Conservation (phyloP, 2,797 vertebrate genomes). For the Leptodactylus fallax region DNA sequence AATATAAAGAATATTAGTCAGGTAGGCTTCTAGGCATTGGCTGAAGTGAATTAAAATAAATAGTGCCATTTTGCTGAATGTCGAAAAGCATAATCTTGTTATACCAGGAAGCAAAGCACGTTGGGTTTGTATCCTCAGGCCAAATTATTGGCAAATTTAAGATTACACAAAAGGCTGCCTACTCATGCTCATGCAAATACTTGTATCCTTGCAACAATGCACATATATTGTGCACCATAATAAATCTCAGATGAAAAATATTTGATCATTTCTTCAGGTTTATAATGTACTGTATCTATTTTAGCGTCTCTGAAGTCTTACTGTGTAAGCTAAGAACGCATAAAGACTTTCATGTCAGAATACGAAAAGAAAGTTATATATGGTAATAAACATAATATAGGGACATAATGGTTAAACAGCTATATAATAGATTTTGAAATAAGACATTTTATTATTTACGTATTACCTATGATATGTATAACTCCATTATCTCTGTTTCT, state of each 20-base stretch:
- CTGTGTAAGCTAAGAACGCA: no score
- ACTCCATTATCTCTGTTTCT: no score
- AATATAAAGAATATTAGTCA: slow-evolving; percentile 39
- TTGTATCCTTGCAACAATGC: neutral
- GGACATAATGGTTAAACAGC: no score
- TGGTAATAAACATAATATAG: no score
- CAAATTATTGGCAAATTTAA: slow-evolving; percentile 52
- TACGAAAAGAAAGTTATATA: no score
- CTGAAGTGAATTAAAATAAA: slow-evolving; percentile 61
- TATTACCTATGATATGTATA: no score
- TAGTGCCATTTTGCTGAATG: slow-evolving; percentile 43
- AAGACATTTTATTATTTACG: no score
- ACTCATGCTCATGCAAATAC: neutral
- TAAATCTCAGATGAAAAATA: neutral
- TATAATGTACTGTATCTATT: no score
- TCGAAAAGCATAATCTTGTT: slow-evolving; percentile 58
- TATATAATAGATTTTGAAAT: no score
- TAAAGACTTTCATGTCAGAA: no score
- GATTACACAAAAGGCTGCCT: neutral
- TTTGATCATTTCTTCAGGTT: no score
- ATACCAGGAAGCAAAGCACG: slow-evolving; percentile 51
- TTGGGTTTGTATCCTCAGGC: slow-evolving; percentile 47
- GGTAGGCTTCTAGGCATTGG: slow-evolving; percentile 44
- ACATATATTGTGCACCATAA: neutral
- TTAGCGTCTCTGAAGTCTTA: no score